Evolutionary conservation across 2,113 vertebrate species (phyloP).

Genomic region (Bos taurus): DNA sequence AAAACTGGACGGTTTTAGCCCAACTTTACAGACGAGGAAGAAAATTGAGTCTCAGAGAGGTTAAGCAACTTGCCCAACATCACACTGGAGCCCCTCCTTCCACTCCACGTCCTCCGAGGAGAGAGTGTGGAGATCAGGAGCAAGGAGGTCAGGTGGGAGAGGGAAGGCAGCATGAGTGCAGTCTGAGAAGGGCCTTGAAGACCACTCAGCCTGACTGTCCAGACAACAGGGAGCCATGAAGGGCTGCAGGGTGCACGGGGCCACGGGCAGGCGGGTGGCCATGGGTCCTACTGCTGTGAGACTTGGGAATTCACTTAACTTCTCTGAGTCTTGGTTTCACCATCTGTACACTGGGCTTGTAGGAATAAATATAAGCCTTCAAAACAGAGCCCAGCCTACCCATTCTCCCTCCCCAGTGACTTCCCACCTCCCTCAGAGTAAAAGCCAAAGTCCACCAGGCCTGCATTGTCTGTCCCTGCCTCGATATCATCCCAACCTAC

Average conservation of each 20-base stretch:
- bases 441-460: not conserved
- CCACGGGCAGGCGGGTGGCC: not conserved
- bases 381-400: not conserved
- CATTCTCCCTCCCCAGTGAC: not conserved
- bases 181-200: not conserved
- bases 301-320: not conserved
- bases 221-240: not conserved
- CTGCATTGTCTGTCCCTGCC: not conserved
- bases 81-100: not conserved
- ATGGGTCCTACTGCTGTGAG: not conserved
- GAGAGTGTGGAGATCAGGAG: not conserved
- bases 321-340: not conserved
- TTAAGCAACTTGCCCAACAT: not conserved
- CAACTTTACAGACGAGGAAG: not conserved
- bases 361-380: not conserved
- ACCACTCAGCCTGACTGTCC: not conserved
- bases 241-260: not conserved
- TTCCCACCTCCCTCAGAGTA: not conserved
- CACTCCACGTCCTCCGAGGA: not conserved
- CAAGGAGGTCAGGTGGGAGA: not conserved
- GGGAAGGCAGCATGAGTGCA: not conserved
- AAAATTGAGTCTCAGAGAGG: not conserved
- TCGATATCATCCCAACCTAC: not conserved
- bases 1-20: not conserved
- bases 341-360: not conserved